phyloP scores from a whole-genome alignment of 2,888 invertebrate species.

The Drosophila macrospina region DNA sequence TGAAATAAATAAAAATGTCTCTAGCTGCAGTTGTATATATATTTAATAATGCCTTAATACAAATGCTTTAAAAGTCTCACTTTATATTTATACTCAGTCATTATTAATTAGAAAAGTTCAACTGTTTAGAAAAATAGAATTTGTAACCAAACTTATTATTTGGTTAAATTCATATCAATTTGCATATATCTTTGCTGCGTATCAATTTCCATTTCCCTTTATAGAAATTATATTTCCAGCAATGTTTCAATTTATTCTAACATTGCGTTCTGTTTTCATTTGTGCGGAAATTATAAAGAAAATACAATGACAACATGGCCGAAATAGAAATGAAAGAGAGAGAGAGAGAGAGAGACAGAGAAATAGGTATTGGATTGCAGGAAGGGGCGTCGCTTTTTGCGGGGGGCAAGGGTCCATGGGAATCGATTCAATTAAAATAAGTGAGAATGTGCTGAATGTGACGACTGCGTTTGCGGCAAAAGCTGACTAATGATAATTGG shows the following conservation, averaged over 20 bases:
- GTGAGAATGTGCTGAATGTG: slow-evolving; percentile 62
- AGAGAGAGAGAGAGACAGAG: too few relatives aligned
- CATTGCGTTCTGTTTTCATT: slow-evolving; percentile 46
- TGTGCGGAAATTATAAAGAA: slow-evolving; percentile 67
- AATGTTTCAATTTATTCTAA: slow-evolving; percentile 51
- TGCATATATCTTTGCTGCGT: slow-evolving; percentile 57
- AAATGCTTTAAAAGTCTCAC: too few relatives aligned
- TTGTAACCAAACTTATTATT: neutral
- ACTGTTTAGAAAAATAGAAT: neutral
- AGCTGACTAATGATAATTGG: slow-evolving; percentile 73
- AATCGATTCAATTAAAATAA: slow-evolving; percentile 77
- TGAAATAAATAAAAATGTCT: too few relatives aligned
- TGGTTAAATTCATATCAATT: slow-evolving; percentile 43
- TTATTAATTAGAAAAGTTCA: too few relatives aligned
- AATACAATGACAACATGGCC: slow-evolving; percentile 7
- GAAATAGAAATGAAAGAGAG: neutral
- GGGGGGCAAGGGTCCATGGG: neutral
- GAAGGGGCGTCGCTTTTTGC: slow-evolving; percentile 15
- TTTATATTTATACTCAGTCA: too few relatives aligned
- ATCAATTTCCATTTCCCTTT: slow-evolving; percentile 72
- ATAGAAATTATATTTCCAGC: slow-evolving; percentile 18
- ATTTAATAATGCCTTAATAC: too few relatives aligned
- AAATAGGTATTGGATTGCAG: too few relatives aligned
- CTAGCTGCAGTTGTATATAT: too few relatives aligned
- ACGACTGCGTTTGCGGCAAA: slow-evolving; percentile 20